Evolutionary conservation across 2,113 vertebrate genomes (phyloP), one percentile per base, ranked within the genome.

Genomic region (Elephas maximus): DNA sequence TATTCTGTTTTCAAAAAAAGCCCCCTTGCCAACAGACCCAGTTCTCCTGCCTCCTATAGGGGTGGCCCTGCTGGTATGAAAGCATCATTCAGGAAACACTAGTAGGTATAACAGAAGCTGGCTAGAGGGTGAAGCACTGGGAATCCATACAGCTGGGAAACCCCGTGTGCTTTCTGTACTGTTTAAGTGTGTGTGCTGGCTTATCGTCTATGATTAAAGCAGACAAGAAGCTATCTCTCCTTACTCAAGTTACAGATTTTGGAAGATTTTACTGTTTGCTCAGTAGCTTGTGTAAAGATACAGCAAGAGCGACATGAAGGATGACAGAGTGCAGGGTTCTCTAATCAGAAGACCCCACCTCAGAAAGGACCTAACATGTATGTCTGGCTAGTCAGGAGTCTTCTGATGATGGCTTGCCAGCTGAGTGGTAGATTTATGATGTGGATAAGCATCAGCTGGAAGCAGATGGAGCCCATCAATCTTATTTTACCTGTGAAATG

Each of bases 401-500:
- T 82, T 44, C 45, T 15, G 12, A 93, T 8, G n/a, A 88, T 0
- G 23, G 48, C 51, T 33, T 79, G 67, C 45, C 69, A 4, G 5
- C 1, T 48, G 51, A 9, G 33, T 33, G 53, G 67, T 24, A 88
- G 62, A 94, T 77, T 18, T 74, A 62, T 33, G 65, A 77, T 41
- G 37, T 0, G 8, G 44, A 81, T 79, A 93, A 90, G 48, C 60
- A 97, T 71, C 82, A 87, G 80, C 15, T 77, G 45, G 90, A 92
- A 86, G 77, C 28, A 90, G 28, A 83, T 0, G 78, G 90, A 76
- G 26, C 14, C 76, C 53, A 89, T 93, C 67, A 24, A 77, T 92
- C 81, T 96, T 96, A 79, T 73, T 97, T 94, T 76, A 51, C 45
- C 76, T 84, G 79, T 84, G 48, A 74, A 95, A 84, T 45, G n/a